phyloP scores from a whole-genome alignment of 1,140 invertebrate genomes.

The Agrilus planipennis region DNA sequence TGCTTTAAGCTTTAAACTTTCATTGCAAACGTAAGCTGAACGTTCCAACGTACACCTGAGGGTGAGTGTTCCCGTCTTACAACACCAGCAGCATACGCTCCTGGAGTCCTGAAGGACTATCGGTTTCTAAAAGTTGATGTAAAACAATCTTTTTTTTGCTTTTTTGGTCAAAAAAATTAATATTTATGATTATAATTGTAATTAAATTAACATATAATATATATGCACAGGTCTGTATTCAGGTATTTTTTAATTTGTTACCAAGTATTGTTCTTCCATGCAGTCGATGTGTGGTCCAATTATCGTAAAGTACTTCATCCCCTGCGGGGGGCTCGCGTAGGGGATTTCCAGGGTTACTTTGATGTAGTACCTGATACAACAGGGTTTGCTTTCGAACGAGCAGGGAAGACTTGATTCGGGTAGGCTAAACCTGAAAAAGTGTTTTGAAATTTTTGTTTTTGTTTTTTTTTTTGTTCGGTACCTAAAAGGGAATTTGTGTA shows the following conservation, averaged over 20 bases:
- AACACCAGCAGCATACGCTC: conserved; percentile 64
- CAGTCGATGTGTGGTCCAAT: conserved; percentile 78
- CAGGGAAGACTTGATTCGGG: conserved; percentile 68
- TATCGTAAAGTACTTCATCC: conserved; percentile 76
- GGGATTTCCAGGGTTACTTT: conserved; percentile 72
- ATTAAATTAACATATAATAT: too few relatives aligned
- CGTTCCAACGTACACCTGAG: conserved; percentile 59
- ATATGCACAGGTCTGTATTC: too few relatives aligned
- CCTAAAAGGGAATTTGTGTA: conserved; percentile 63
- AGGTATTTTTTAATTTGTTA: too few relatives aligned
- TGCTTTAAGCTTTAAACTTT: conserved; percentile 61
- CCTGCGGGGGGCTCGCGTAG: conserved; percentile 72
- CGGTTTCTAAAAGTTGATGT: conserved; percentile 61
- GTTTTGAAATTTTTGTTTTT: background rate
- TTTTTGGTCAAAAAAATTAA: too few relatives aligned
- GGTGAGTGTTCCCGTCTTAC: conserved; percentile 56
- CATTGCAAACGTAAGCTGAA: conserved; percentile 70
- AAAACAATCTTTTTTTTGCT: too few relatives aligned
- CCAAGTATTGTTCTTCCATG: conserved; percentile 76
- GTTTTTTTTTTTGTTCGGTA: conserved; percentile 7
- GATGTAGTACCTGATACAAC: conserved; percentile 68
- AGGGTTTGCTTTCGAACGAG: conserved; percentile 69
- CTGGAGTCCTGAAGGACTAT: conserved; percentile 55
- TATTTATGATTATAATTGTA: too few relatives aligned
- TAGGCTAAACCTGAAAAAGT: conserved; percentile 48